These are phyloP conservation scores for Portunus trituberculatus DNA, from an alignment of 1,140 invertebrate genomes.

Conservation along the genomic window DNA sequence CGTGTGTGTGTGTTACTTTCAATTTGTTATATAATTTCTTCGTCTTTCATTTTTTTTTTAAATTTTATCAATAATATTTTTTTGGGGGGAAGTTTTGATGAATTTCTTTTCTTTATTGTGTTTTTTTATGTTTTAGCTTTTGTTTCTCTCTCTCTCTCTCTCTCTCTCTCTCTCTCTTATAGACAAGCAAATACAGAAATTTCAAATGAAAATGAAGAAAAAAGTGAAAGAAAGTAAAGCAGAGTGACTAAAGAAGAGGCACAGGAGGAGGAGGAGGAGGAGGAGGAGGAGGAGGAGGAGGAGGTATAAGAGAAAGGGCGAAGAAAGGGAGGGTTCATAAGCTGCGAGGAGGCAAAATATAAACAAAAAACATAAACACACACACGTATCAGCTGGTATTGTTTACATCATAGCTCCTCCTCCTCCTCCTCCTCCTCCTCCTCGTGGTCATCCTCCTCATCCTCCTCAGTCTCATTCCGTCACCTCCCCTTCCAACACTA, in stretches of 20 bases:
- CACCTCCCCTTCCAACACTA: neutral
- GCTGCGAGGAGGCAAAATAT: neutral
- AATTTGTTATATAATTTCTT: too few relatives aligned
- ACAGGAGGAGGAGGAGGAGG: neutral
- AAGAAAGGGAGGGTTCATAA: neutral
- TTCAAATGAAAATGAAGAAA: too few relatives aligned
- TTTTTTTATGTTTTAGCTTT: too few relatives aligned
- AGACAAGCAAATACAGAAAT: too few relatives aligned
- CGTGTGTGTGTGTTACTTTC: too few relatives aligned
- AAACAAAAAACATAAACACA: neutral
- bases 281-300: neutral
- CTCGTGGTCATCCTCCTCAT: neutral
- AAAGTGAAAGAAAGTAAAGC: neutral
- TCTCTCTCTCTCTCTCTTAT: too few relatives aligned
- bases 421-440: neutral
- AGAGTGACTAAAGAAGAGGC: neutral
- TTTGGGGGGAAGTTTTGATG: too few relatives aligned
- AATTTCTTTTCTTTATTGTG: too few relatives aligned
- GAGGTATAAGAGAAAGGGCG: neutral
- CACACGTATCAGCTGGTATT: neutral
- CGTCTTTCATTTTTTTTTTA: too few relatives aligned
- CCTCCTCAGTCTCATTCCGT: neutral
- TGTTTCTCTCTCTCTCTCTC: too few relatives aligned
- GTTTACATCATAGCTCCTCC: neutral
- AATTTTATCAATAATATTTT: too few relatives aligned